Percentiles rank a stretch among this genome's conserved stretches.
Conservation (phyloP, 2,888 invertebrate genomes). For the Aproaerema taeniolella region DNA sequence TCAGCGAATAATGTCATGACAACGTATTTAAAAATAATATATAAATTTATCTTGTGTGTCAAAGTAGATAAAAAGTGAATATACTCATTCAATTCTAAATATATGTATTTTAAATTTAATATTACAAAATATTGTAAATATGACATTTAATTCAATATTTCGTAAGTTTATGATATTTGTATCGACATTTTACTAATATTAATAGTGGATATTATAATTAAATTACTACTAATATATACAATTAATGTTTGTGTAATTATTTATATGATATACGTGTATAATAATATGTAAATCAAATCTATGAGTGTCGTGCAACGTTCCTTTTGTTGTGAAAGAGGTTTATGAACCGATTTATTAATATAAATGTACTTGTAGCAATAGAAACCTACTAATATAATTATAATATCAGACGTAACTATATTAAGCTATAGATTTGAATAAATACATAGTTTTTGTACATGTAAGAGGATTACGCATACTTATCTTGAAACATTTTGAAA, state of each 20-base stretch:
- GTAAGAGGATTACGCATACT: conserved; percentile 42
- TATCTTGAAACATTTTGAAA: conserved; percentile 3
- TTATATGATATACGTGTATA: conserved; percentile 39
- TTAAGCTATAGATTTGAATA: conserved; percentile 43
- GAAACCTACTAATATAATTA: conserved; percentile 34
- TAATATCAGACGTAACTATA: conserved; percentile 37
- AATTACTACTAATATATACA: conserved; percentile 44
- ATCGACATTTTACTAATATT: conserved; percentile 40
- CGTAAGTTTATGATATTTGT: conserved; percentile 52
- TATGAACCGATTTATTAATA: conserved; percentile 53
- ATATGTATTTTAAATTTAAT: conserved; percentile 42
- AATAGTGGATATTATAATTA: conserved; percentile 33
- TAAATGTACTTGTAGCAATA: conserved; percentile 51
- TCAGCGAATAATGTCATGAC: conserved; percentile 20
- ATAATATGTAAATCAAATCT: conserved; percentile 44
- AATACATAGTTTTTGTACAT: conserved; percentile 47
- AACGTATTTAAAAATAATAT: conserved; percentile 23
- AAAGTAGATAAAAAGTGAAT: conserved; percentile 36
- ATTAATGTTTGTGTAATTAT: conserved; percentile 43
- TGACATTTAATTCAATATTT: conserved; percentile 45
- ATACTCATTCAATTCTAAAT: conserved; percentile 57
- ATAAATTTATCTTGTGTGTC: conserved; percentile 38
- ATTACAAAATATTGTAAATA: conserved; percentile 52
- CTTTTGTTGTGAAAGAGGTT: conserved; percentile 61
- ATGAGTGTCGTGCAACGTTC: conserved; percentile 64